Evolutionary conservation across 2,888 invertebrate genomes (phyloP), one percentile per base, ranked within the genome.

Genomic region (Oasisia sp.): DNA sequence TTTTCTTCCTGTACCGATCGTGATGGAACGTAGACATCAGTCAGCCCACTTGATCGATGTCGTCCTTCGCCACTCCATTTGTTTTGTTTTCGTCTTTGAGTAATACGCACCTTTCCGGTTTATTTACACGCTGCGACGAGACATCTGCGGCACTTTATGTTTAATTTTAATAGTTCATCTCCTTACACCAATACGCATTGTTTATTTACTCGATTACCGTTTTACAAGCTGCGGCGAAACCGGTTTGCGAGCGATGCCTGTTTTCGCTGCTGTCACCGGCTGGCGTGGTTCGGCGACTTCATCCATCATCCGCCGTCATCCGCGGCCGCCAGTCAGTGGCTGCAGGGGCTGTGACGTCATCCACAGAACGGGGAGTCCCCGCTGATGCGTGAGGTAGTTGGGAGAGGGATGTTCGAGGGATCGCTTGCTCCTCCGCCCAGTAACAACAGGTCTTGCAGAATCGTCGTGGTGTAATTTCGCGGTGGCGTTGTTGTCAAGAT

Each of bases 91-190:
- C n/a, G 19, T 74, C 14, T n/a, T 74, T 74, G 19, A 74, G 74
- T 74, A 74, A 74, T 74, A 74, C n/a, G 74, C 74, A 74, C 74
- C 74, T 74, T 74, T 27, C 27, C 74, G 74, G 74, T 74, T 74
- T 74, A 74, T 74, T 74, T 74, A 19, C n/a, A 27, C 74, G 19
- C 74, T 74, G 74, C 7, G 74, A 74, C 19, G 74, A 74, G n/a
- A 74, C 74, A 74, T 74, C 74, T 74, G 74, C 74, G 0, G 74
- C 74, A 19, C 19, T 27, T 19, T 74, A 19, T 27, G 74, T 74
- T 74, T 50, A 50, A 9, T 50, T 50, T 74, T n/a, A 74, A 74
- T 74, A 74, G 74, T 74, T 74, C 74, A 27, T 7, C 74, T 74
- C 74, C 74, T 74, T 27, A 74, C 27, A 27, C 74, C 74, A 74